Evolutionary conservation across 2,888 invertebrate genomes (phyloP), one percentile per base, ranked within the genome.

Genomic region (Lasioglossum villosulum): DNA sequence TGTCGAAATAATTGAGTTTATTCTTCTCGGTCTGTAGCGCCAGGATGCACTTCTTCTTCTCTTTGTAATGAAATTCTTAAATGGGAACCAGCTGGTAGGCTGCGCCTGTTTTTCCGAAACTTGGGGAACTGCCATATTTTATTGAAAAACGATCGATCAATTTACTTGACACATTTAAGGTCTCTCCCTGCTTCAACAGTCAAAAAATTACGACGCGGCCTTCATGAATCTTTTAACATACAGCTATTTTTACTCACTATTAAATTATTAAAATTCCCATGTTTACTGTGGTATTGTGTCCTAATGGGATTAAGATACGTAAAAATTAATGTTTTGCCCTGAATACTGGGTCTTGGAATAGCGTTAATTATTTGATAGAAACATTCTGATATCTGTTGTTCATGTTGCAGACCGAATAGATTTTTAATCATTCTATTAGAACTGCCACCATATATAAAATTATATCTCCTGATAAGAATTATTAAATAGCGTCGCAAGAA

Each of bases 1-100:
- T 90, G 89, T 92, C 83, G 86, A 91, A 92, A 92, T 92, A 92
- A 93, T 93, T 90, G 90, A 92, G 90, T 92, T 91, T 91, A 88
- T 91, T 91, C 89, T 91, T 86, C 86, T 78, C 68, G 52, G 16
- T 45, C 77, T 71, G 78, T 48, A 78, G 42, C 76, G 80, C 71
- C 73, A 72, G 82, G 77, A 70, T 79, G 77, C 77, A 37, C 80
- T 48, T 72, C 82, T 73, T 23, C 75, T 85, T 77, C 63, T 30
- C 37, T 52, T 27, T 30, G 48, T 23, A 45, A 56, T 27, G 6
- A 75, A 71, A 78, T 83, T 82, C 80, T 83, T 90, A 86, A 56
- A 90, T 52, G 73, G 48, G 23, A 12, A 27, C 48, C 48, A 30
- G 30, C 8, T 73, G 48, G 14, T 27, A 37, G 48, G 48, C 34